Base-by-base conservation (phyloP, 2,797 vertebrate species). In the Pygocentrus nattereri region DNA sequence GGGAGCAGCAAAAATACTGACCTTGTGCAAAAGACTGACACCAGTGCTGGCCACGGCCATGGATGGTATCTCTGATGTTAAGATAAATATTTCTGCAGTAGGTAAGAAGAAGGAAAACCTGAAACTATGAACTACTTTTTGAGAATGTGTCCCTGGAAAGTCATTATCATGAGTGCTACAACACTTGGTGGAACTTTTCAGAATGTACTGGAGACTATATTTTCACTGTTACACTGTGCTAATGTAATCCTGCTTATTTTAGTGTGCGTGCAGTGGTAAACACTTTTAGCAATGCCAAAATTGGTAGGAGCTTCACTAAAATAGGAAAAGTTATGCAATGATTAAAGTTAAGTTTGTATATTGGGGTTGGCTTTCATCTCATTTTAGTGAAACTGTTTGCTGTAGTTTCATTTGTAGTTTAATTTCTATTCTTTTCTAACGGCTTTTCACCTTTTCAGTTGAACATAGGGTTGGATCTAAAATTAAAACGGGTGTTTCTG, bases 71-170 rank as follows among this genome's bases (percentile, higher is more conserved):
- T 25, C 21, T 73, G 5, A 59, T 59, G 44, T 62, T 68, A 15
- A 21, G 52, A 67, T 16, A 80, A 34, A 44, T 68, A 87, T 91
- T 88, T 91, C 86, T 88, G 88, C 87, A 90, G 88, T 76, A 84
- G 86, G 82, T 84, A 88, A 90, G 89, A 87, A 78, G 69, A 78
- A 86, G 75, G 77, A 85, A 72, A 87, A 78, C 79, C 88, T 89
- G 4, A 31, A 72, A 8, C 3, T 41, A 19, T 15, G 1, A 47
- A 47, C 41, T 65, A 13, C 15, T 13, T 31, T 54, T n/a, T n/a
- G n/a, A n/a, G n/a, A n/a, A n/a, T n/a, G n/a, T n/a, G n/a, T n/a
- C 6, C 67, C 38, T 67, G n/a, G 8, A 67, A 41, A 59, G 12
- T 59, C 56, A 15, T 59, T n/a, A 25, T 58, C 10, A 58, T 2